phyloP scores from a whole-genome alignment of 1,140 invertebrate species.

The Bombus haemorrhoidalis region DNA sequence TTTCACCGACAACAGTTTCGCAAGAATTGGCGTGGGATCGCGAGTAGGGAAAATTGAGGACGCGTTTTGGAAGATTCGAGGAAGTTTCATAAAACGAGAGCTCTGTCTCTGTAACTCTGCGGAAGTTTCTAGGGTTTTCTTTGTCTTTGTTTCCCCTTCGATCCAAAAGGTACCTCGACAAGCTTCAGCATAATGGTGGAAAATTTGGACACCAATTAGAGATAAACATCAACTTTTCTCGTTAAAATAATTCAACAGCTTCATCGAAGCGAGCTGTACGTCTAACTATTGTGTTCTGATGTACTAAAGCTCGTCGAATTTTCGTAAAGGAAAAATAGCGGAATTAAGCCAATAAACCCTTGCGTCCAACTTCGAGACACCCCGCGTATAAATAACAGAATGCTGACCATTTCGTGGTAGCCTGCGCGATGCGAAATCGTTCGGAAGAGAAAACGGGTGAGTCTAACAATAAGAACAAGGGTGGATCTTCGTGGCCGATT shows the following conservation, averaged over 20 bases:
- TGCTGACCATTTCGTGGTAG: no score
- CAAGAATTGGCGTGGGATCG: neutral
- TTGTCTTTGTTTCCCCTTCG: no score
- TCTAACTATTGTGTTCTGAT: neutral
- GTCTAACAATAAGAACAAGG: neutral
- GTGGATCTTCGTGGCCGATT: neutral
- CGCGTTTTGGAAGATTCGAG: neutral
- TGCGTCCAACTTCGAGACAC: no score
- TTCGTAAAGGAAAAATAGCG: neutral
- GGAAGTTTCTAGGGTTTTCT: neutral
- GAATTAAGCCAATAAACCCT: neutral
- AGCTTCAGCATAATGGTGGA: neutral
- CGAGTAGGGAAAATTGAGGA: neutral
- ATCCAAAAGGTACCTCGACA: neutral
- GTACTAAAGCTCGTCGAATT: neutral
- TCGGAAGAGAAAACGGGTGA: neutral
- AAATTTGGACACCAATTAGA: neutral
- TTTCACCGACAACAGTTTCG: neutral
- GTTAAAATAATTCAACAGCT: neutral
- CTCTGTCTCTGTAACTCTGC: neutral
- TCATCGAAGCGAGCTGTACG: neutral
- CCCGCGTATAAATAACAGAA: no score
- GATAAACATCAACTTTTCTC: neutral
- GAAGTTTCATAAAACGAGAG: neutral
- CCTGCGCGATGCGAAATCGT: neutral